Base-by-base conservation (phyloP, 2,113 vertebrate species). In the Phyllostomus discolor region DNA sequence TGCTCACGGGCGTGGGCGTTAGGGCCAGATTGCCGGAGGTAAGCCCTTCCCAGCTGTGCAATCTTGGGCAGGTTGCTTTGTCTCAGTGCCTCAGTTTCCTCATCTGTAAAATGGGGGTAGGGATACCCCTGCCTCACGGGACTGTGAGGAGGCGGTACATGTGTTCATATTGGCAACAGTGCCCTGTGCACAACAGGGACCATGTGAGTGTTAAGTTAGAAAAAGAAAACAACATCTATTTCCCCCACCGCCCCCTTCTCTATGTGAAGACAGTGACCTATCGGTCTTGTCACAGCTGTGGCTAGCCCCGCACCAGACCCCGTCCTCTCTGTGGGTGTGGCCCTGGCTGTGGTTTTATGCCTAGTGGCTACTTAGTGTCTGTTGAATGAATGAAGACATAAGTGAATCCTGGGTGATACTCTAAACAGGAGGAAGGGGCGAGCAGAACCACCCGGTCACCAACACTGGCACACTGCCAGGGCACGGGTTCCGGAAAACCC, bases 51-150 rank as follows among this genome's bases (percentile, higher is more conserved):
- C 22, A 15, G 10, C 17, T 28, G 31, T 78, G n/a, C 31, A 16
- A 50, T 57, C 31, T 88, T 31, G 62, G 28, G 28, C 28, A 64
- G 28, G 62, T 64, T 64, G 14, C 62, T 64, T 79, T 41, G 5
- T 64, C 31, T 75, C 43, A 11, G 22, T 80, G 14, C 46, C 84
- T 92, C 35, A 33, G 24, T 94, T 92, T 87, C 76, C n/a, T 46
- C 41, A 41, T 38, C 16, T 70, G 26, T 78, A 72, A 94, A 91
- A 89, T 80, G 78, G 22, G 2, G 3, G 78, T 73, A 59, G 43
- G 72, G 38, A 33, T 15, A 46, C 66, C 67, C 3, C 33, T 73
- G 67, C 10, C 11, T 91, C 64, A 62, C 5, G n/a, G n/a, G 16
- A n/a, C 33, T 35, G 20, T 38, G 46, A 73, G 31, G 52, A 64